Evolutionary conservation across 2,888 invertebrate species (phyloP).

Genomic region (Drosophila prostipennis): DNA sequence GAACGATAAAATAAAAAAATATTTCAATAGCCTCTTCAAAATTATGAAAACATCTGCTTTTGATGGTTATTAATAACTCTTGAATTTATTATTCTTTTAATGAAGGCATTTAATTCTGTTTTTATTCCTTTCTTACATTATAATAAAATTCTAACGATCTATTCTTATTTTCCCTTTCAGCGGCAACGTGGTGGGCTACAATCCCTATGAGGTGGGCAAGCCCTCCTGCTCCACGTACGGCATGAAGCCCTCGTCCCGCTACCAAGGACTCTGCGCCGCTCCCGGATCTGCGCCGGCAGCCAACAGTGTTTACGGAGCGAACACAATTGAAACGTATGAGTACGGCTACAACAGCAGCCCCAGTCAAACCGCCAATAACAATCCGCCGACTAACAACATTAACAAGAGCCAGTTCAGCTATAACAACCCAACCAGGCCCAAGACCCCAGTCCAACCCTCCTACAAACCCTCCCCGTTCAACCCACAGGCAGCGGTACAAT

Average conservation of each 20-base stretch:
- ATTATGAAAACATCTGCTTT: no score
- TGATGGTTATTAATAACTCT: neutral
- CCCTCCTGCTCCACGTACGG: conserved; percentile 90
- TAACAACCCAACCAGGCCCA: conserved; percentile 84
- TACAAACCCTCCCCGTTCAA: conserved; percentile 82
- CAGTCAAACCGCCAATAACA: conserved; percentile 81
- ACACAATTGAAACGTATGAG: conserved; percentile 83
- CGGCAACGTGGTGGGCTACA: conserved; percentile 91
- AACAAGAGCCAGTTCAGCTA: conserved; percentile 83
- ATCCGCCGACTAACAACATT: conserved; percentile 86
- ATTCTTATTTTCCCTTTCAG: conserved; percentile 82
- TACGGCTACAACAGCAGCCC: conserved; percentile 72
- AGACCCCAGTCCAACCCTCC: conserved; percentile 46
- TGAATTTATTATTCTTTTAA: neutral
- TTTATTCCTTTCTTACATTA: no score
- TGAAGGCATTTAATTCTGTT: no score
- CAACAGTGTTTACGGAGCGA: conserved; percentile 85
- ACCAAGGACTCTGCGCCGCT: conserved; percentile 89
- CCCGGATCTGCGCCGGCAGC: conserved; percentile 60
- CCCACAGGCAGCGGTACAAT: conserved; percentile 77
- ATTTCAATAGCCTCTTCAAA: neutral
- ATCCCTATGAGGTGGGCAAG: conserved; percentile 90
- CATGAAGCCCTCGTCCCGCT: conserved; percentile 89
- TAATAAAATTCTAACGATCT: neutral
- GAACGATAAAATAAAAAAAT: neutral